A percentile compares a stretch with the other conserved stretches of the same genome.
Evolutionary conservation across 2,113 vertebrate species (phyloP).

Genomic region (Campylorhamphus procurvoides): DNA sequence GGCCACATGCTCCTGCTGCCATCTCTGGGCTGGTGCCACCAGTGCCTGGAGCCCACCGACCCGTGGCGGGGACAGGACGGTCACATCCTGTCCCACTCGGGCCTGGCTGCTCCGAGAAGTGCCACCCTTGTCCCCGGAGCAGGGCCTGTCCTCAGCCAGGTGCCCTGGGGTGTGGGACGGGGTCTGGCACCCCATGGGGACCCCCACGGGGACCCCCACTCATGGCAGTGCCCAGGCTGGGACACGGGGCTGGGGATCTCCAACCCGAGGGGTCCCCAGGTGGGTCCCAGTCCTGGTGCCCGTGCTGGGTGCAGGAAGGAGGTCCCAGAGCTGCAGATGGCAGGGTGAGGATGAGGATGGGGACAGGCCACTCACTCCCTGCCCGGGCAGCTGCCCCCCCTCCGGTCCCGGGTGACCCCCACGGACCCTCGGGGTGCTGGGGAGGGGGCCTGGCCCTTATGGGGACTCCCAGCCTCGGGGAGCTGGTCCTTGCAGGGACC

Average conservation of each 20-base stretch:
- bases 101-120: accelerated
- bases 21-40: accelerated
- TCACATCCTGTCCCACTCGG: background rate
- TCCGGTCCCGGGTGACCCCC: background rate
- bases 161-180: accelerated
- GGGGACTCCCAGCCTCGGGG: no score
- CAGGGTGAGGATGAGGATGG: background rate
- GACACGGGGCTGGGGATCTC: background rate
- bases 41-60: background rate
- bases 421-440: background rate
- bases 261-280: accelerated
- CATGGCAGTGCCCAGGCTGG: accelerated
- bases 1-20: accelerated
- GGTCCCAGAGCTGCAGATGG: background rate
- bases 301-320: accelerated
- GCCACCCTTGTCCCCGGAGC: background rate
- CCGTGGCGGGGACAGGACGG: accelerated
- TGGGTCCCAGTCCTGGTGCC: background rate
- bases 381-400: background rate
- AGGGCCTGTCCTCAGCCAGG: background rate
- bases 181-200: accelerated
- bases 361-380: background rate
- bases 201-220: no score
- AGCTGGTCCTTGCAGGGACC: background rate
- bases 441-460: background rate